Conservation (phyloP, 2,113 vertebrate species). For the Trochalopteron elliotii region DNA sequence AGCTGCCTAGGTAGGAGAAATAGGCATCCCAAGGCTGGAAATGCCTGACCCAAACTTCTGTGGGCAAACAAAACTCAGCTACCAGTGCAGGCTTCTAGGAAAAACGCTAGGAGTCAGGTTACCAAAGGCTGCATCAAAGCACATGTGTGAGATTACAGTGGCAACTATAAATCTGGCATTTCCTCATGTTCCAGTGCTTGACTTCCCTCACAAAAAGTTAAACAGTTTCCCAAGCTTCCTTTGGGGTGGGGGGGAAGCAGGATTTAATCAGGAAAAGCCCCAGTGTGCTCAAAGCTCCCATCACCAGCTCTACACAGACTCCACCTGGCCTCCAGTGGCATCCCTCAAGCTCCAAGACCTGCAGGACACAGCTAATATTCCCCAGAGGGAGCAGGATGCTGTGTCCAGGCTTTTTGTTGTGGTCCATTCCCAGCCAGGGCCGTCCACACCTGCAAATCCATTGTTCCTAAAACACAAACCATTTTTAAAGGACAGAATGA, state of each 20-base stretch:
- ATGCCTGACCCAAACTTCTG: neutral
- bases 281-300: neutral
- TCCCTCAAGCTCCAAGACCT: neutral
- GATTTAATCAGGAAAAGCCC: neutral
- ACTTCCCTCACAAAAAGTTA: neutral
- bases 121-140: neutral
- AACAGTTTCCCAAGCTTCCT: neutral
- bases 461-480: neutral
- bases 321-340: neutral
- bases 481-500: neutral
- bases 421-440: neutral
- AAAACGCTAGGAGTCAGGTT: neutral
- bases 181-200: neutral
- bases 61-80: neutral
- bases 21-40: neutral
- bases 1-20: neutral
- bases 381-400: neutral
- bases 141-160: neutral
- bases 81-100: neutral
- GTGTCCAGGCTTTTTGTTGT: neutral
- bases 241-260: neutral
- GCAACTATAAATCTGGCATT: slow-evolving; percentile 15
- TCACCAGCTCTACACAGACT: neutral
- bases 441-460: neutral
- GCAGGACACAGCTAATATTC: neutral